phyloP scores from a whole-genome alignment of 2,113 vertebrate genomes.

The Cochlearius cochlearius region DNA sequence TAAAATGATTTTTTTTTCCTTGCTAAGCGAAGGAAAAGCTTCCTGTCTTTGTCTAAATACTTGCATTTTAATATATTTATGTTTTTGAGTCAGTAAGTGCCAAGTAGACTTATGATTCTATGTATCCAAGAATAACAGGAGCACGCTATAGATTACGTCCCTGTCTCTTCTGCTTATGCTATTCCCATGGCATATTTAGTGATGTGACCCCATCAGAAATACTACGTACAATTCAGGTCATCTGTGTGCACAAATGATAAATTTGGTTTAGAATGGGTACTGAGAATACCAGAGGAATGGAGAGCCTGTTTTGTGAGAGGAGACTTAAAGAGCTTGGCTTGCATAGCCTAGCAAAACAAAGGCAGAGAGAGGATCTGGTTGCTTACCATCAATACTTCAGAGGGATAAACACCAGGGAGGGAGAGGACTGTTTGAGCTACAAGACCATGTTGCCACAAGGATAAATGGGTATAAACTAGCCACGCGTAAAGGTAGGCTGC shows the following conservation, averaged over 20 bases:
- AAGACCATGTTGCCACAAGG: neutral
- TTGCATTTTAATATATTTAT: neutral
- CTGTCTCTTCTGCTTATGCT: neutral
- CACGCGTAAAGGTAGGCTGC: neutral
- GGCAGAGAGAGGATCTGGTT: neutral
- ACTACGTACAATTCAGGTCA: neutral
- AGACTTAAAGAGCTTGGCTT: conserved; percentile 54
- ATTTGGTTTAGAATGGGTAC: neutral
- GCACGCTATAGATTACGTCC: neutral
- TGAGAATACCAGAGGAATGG: conserved; percentile 21
- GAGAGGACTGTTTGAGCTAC: neutral
- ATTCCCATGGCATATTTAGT: neutral
- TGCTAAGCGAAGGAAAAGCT: neutral
- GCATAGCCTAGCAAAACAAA: conserved; percentile 29
- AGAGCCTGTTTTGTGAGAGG: conserved; percentile 1
- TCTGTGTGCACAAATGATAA: neutral
- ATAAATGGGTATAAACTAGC: neutral
- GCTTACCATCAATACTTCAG: conserved; percentile 23
- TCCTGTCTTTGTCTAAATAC: neutral
- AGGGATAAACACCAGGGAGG: neutral
- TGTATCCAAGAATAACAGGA: neutral
- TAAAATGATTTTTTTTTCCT: neutral
- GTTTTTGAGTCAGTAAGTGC: neutral
- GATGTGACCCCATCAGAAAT: neutral
- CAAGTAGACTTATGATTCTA: neutral